Conservation (phyloP, 2,797 vertebrate species). For the Macroramphosus scolopax region DNA sequence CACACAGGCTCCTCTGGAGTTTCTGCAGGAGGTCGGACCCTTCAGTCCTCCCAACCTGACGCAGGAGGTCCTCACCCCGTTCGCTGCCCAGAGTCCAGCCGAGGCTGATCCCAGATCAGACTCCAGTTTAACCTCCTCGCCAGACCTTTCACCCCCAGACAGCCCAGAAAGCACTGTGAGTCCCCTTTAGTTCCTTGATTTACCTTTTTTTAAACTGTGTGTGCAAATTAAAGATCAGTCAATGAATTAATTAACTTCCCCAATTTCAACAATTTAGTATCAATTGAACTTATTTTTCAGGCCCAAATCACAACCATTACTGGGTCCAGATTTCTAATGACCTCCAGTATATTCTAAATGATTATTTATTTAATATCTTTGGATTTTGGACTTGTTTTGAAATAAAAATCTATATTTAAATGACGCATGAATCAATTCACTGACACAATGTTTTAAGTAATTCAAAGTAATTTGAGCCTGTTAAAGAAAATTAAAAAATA, state of each 20-base stretch:
- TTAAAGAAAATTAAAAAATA: too few species aligned
- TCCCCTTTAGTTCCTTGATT: too few species aligned
- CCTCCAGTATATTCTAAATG: too few species aligned
- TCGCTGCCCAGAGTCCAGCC: slow-evolving; percentile 26
- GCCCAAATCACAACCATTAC: too few species aligned
- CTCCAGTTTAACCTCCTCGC: slow-evolving; percentile 54
- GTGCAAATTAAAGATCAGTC: not conserved
- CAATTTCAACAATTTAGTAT: not conserved
- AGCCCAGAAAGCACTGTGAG: slow-evolving; percentile 78
- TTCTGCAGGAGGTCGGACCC: slow-evolving; percentile 29
- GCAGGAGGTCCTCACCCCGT: slow-evolving; percentile 30
- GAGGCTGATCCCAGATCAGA: slow-evolving; percentile 29
- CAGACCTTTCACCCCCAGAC: slow-evolving; percentile 64
- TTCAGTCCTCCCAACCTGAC: slow-evolving; percentile 9
- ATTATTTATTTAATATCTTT: slow-evolving; percentile 2
- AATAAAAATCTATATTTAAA: not conserved
- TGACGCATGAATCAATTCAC: too few species aligned
- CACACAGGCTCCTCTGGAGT: slow-evolving; percentile 23
- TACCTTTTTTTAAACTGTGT: too few species aligned
- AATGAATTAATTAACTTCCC: not conserved
- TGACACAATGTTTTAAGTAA: too few species aligned
- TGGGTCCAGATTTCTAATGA: too few species aligned
- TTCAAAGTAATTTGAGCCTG: too few species aligned
- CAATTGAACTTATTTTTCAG: not conserved
- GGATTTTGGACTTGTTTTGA: not conserved